phyloP scores from a whole-genome alignment of 2,113 vertebrate genomes.

The Xenopus tropicalis region DNA sequence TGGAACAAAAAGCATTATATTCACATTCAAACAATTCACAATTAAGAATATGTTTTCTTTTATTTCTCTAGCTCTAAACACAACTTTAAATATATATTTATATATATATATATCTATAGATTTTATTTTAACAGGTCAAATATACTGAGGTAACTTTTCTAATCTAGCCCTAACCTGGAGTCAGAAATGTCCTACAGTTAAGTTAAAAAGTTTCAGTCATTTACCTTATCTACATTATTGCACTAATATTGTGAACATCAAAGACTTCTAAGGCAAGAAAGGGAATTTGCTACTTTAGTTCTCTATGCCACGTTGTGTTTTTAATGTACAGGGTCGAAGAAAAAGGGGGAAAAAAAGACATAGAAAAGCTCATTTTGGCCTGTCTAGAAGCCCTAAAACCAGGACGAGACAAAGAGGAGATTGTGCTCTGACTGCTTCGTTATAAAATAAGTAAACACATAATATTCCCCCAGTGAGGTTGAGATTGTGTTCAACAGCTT shows the following conservation, averaged over 20 bases:
- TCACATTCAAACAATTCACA: constrained; percentile 35
- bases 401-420: constrained; percentile 14
- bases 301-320: constrained; percentile 11
- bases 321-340: constrained; percentile 9
- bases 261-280: constrained; percentile 42
- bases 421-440: constrained; percentile 15
- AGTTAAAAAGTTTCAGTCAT: constrained; percentile 41
- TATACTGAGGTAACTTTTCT: constrained; percentile 43
- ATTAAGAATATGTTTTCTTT: constrained; percentile 13
- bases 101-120: constrained; percentile 19
- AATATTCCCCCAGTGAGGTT: not conserved
- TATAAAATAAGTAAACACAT: constrained; percentile 18
- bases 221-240: constrained; percentile 45
- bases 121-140: constrained; percentile 17
- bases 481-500: constrained; percentile 2
- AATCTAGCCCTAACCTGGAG: constrained; percentile 41
- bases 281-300: constrained; percentile 26
- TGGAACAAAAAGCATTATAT: constrained; percentile 31
- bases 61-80: constrained; percentile 23
- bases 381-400: constrained; percentile 21
- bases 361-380: not conserved
- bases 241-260: constrained; percentile 43
- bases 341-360: not conserved
- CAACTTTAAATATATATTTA: constrained; percentile 25
- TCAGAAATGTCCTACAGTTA: constrained; percentile 35